These are phyloP conservation scores for Dryobates pubescens DNA, from an alignment of 2,797 vertebrate genomes.

Conservation along the genomic window DNA sequence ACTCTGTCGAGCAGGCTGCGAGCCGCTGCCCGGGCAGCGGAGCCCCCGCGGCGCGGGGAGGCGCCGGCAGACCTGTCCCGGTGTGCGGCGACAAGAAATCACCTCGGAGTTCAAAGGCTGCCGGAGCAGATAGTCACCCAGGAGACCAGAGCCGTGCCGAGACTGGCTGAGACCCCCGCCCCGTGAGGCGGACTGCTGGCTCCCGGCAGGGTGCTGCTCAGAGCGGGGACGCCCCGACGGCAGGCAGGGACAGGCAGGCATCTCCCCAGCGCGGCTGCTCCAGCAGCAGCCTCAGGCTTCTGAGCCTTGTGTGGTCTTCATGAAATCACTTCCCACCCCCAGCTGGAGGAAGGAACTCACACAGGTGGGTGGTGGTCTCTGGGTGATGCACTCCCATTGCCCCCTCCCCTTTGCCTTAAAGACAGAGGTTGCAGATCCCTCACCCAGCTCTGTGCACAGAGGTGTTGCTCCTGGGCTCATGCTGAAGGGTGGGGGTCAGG, in stretches of 20 bases:
- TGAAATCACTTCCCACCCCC: accelerated
- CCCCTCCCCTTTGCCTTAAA: neutral
- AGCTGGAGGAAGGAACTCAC: neutral
- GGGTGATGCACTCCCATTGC: accelerated
- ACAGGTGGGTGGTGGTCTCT: accelerated
- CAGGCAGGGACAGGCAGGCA: neutral
- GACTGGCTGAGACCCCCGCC: accelerated
- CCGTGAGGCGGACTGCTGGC: neutral
- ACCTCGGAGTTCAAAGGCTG: slow-evolving; percentile 29
- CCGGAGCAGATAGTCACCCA: slow-evolving; percentile 34
- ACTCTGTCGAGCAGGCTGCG: neutral
- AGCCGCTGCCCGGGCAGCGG: neutral
- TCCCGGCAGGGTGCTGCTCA: accelerated
- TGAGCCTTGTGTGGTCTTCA: accelerated
- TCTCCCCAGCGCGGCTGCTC: neutral
- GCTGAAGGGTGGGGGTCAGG: too few relatives aligned
- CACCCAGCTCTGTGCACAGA: accelerated
- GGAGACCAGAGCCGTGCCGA: slow-evolving; percentile 1
- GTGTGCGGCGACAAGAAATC: neutral
- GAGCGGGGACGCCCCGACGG: accelerated
- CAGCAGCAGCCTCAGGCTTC: neutral
- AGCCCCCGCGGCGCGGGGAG: neutral
- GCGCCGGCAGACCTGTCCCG: neutral
- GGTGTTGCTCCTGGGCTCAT: accelerated
- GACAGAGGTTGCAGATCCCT: accelerated